Percentiles rank a stretch among this genome's conserved stretches.
phyloP scores from a whole-genome alignment of 2,888 invertebrate species.

The Nemotelus pantherinus region DNA sequence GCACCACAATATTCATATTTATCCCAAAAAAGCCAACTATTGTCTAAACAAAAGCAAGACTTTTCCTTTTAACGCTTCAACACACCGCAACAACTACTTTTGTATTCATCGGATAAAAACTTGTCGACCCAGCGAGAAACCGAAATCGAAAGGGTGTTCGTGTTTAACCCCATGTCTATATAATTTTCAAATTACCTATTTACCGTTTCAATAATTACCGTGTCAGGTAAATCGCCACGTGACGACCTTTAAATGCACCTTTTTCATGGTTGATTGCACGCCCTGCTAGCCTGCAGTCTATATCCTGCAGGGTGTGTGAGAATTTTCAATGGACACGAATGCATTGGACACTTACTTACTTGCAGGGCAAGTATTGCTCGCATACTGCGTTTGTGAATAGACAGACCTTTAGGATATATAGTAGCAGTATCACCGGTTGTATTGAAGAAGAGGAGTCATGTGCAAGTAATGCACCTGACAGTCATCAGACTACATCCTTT shows the following conservation, averaged over 20 bases:
- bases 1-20: no score
- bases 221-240: slow-evolving; percentile 53
- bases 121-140: slow-evolving; percentile 5
- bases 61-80: no score
- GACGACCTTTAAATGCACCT: slow-evolving; percentile 56
- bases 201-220: slow-evolving; percentile 50
- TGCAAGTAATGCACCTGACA: slow-evolving; percentile 24
- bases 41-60: no score
- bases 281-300: not conserved
- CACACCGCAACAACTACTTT: no score
- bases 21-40: no score
- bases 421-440: slow-evolving; percentile 11
- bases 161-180: slow-evolving; percentile 48
- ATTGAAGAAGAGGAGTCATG: slow-evolving; percentile 24
- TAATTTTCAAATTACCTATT: slow-evolving; percentile 51
- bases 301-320: slow-evolving; percentile 45
- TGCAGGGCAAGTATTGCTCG: not conserved
- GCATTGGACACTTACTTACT: slow-evolving; percentile 27
- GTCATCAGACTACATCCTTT: slow-evolving; percentile 27
- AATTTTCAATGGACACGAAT: slow-evolving; percentile 42
- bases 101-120: no score
- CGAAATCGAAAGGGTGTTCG: slow-evolving; percentile 34
- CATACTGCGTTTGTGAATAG: not conserved
- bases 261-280: slow-evolving; percentile 55
- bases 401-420: slow-evolving; percentile 19